A percentile compares a stretch with the other conserved stretches of the same genome.
Conservation (phyloP, 2,888 invertebrate genomes). For the Diadegma fenestrale region DNA sequence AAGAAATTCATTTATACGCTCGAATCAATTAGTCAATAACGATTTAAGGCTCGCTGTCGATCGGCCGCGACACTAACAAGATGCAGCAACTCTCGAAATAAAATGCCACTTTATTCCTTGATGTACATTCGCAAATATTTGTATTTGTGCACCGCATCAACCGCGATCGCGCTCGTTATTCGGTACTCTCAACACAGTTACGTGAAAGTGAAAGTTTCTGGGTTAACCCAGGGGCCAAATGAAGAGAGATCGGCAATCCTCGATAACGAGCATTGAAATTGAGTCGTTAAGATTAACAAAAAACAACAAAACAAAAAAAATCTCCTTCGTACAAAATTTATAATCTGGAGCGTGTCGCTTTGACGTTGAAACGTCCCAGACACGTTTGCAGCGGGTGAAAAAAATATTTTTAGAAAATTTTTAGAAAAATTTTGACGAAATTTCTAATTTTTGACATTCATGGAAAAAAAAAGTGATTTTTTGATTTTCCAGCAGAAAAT, state of each 20-base stretch:
- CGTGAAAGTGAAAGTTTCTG: constrained; percentile 67
- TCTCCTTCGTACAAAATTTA: constrained; percentile 32
- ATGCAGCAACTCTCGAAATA: constrained; percentile 19
- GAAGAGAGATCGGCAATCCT: constrained; percentile 62
- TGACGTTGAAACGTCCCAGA: background rate
- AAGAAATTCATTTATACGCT: background rate
- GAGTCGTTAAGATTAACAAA: constrained; percentile 57
- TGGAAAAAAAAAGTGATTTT: background rate
- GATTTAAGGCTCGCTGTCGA: background rate
- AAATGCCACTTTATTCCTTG: background rate
- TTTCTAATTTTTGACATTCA: background rate
- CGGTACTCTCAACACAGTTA: constrained; percentile 48
- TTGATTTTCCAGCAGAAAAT: background rate
- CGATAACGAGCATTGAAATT: constrained; percentile 66
- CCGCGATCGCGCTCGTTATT: constrained; percentile 44
- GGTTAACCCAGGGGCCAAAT: constrained; percentile 66
- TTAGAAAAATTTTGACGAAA: no score
- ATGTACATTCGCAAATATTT: background rate
- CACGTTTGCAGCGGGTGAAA: background rate
- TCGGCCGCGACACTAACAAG: background rate
- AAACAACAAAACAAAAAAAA: constrained; percentile 3
- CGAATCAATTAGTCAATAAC: constrained; percentile 15
- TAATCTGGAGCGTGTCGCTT: background rate
- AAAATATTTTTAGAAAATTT: no score
- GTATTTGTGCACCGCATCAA: constrained; percentile 18